Conservation (phyloP, 2,113 vertebrate species). For the Enhydra lutris region DNA sequence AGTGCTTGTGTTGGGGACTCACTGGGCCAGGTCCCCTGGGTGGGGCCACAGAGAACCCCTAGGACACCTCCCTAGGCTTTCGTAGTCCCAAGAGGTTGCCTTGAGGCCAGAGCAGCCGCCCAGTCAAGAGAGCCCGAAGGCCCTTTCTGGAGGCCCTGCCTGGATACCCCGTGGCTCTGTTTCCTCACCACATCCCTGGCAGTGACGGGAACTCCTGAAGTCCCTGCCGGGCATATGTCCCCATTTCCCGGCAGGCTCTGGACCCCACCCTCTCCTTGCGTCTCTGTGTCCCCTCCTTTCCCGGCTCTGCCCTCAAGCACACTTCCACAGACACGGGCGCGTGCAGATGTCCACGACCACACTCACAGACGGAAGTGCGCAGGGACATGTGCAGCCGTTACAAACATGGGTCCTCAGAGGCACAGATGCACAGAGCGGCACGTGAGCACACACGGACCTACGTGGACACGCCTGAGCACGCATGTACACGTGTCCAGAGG, state of each 20-base stretch:
- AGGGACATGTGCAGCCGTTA: accelerated
- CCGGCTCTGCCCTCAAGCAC: not conserved
- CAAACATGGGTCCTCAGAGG: not conserved
- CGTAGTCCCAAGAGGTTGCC: not conserved
- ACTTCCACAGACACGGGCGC: no score
- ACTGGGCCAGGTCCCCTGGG: not conserved
- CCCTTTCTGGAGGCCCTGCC: not conserved
- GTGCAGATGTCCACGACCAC: not conserved
- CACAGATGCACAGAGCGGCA: no score
- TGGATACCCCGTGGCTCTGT: not conserved
- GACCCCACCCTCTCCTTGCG: not conserved
- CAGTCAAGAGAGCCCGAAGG: not conserved
- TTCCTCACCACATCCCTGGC: not conserved
- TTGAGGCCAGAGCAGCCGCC: not conserved
- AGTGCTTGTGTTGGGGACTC: not conserved
- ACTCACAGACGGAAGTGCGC: not conserved
- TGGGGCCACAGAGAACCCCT: not conserved
- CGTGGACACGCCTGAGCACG: accelerated
- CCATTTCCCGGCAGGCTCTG: not conserved
- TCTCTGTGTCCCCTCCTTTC: not conserved
- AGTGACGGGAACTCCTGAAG: not conserved
- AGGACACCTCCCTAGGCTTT: not conserved
- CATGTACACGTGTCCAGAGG: not conserved
- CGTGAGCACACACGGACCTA: accelerated
- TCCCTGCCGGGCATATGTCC: not conserved